Evolutionary conservation across 1,140 invertebrate species (phyloP).

Genomic region (Cotesia vestalis): DNA sequence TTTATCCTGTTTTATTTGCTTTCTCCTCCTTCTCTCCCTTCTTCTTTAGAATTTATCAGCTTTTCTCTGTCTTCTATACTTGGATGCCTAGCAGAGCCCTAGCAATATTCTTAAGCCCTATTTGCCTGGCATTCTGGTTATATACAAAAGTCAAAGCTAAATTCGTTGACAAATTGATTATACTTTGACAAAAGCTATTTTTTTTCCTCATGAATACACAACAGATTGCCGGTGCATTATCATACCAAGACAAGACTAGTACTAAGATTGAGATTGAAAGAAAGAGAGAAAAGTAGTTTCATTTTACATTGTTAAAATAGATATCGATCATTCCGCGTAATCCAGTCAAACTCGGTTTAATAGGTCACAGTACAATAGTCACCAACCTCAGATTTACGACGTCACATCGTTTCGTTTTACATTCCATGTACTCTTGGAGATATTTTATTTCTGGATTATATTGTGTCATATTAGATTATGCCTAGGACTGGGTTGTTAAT

Average conservation of each 20-base stretch:
- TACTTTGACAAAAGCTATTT: constrained; percentile 10
- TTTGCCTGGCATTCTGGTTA: too few species aligned
- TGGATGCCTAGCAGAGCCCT: too few species aligned
- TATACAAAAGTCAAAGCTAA: too few species aligned
- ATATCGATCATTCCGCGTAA: constrained; percentile 25
- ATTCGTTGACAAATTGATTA: constrained; percentile 19
- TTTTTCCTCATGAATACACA: constrained; percentile 19
- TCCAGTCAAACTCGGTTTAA: constrained; percentile 14
- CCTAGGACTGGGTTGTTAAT: not conserved
- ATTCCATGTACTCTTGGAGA: not conserved
- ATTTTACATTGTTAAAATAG: constrained; percentile 21
- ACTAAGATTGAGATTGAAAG: too few species aligned
- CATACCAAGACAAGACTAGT: not conserved
- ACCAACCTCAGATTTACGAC: not conserved
- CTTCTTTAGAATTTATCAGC: not conserved
- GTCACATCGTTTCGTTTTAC: constrained; percentile 6
- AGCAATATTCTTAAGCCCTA: too few species aligned
- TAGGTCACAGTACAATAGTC: constrained; percentile 9
- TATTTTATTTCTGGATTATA: not conserved
- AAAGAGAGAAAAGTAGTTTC: not conserved
- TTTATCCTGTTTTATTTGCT: constrained; percentile 36
- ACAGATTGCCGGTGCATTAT: not conserved
- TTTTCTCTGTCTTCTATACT: too few species aligned
- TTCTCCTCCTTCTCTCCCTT: constrained; percentile 13
- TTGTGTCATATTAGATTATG: too few species aligned